A percentile compares a stretch with the other conserved stretches of the same genome.
These are phyloP conservation scores for Plagiodera versicolora DNA, from an alignment of 2,888 invertebrate species.

Conservation along the genomic window DNA sequence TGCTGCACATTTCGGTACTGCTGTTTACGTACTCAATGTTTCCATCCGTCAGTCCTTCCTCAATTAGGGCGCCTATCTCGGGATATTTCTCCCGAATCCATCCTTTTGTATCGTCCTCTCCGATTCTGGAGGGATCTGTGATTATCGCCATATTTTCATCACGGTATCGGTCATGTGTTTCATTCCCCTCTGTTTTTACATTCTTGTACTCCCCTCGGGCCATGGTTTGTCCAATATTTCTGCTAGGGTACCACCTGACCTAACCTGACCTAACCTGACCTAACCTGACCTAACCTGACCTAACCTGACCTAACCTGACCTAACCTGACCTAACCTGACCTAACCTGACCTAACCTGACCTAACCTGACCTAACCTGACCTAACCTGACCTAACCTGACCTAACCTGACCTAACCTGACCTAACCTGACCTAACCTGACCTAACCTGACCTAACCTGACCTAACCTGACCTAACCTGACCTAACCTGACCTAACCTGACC, in stretches of 20 bases:
- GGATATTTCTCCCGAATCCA: neutral
- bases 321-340: neutral
- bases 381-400: neutral
- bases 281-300: no score
- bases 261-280: no score
- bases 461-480: no score
- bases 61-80: neutral
- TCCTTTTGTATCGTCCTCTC: neutral
- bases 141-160: neutral
- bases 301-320: neutral
- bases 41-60: slow-evolving; percentile 3
- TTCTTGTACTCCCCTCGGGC: slow-evolving; percentile 7
- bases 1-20: neutral
- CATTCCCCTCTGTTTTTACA: neutral
- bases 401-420: neutral
- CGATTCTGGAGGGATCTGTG: neutral
- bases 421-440: no score
- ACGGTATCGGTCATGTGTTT: neutral
- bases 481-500: no score
- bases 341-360: neutral
- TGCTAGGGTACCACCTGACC: no score
- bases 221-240: neutral
- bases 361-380: neutral
- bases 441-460: no score
- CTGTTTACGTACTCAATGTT: neutral